phyloP scores from a whole-genome alignment of 2,888 invertebrate species.

The Drosophila mayaguana region DNA sequence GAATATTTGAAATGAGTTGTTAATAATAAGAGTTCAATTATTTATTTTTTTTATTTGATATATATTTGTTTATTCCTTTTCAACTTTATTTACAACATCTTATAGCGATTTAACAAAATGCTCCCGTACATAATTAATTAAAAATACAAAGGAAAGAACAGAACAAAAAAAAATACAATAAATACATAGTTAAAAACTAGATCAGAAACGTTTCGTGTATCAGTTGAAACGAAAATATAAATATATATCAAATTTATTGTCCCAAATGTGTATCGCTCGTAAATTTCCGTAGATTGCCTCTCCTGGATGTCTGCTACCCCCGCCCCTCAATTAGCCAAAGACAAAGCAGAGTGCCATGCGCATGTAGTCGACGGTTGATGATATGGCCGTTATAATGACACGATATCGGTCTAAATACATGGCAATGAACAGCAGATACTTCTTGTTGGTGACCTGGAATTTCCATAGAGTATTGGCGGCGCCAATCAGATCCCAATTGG shows the following conservation, averaged over 20 bases:
- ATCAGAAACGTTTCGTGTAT: constrained; percentile 1
- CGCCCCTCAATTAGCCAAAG: constrained; percentile 21
- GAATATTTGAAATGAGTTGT: too few species aligned
- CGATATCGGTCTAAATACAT: constrained; percentile 77
- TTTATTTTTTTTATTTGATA: not conserved
- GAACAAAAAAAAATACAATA: not conserved
- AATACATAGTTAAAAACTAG: constrained; percentile 7
- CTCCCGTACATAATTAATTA: not conserved
- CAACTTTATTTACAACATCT: not conserved
- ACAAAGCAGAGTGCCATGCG: constrained; percentile 72
- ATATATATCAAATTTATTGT: not conserved
- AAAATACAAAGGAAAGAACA: not conserved
- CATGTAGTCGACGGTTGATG: constrained; percentile 79
- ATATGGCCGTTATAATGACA: constrained; percentile 64
- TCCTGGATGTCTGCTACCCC: not conserved
- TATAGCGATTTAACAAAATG: not conserved
- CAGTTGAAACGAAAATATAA: not conserved
- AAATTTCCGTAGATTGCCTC: not conserved
- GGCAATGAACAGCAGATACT: constrained; percentile 58
- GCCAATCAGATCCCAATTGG: constrained; percentile 60
- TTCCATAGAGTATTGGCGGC: constrained; percentile 44
- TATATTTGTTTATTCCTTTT: not conserved
- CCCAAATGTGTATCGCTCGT: constrained; percentile 3
- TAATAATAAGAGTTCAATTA: too few species aligned
- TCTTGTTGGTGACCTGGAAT: constrained; percentile 64